Evolutionary conservation across 2,113 vertebrate species (phyloP), one percentile per base, ranked within the genome.

Genomic region (Phodopus roborovskii): DNA sequence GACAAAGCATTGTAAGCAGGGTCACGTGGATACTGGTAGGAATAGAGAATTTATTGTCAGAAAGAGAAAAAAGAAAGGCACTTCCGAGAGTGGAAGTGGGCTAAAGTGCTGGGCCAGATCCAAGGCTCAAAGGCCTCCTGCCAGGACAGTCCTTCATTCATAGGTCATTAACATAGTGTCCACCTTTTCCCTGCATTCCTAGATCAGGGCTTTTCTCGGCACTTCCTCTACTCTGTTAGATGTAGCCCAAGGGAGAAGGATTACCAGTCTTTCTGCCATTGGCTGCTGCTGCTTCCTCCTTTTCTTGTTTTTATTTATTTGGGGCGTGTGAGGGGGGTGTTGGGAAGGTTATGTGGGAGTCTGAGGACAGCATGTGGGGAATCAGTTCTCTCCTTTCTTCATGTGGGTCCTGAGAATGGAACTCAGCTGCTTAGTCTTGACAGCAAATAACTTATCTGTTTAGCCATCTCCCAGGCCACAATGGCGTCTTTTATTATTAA

Each of bases 61-160:
- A 64, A 45, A 45, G 39, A 36, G 66, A 78, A 30, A 13, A 77
- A 30, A 50, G 45, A 19, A 53, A 79, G 45, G 84, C 64, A n/a
- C 84, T 87, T 87, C 83, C 83, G 60, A 85, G 42, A 68, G 62
- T 48, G 83, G 83, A 86, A 66, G 83, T 86, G 83, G 83, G 62
- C 83, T 86, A 36, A 86, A 68, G 83, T 86, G 66, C 66, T 53
- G 84, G 84, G 33, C 84, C 84, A 17, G 42, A 16, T 48, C 62
- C 62, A 66, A 48, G 42, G 62, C 62, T 48, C 66, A 16, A 70
- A 53, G 45, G 48, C 84, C 36, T 70, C 45, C 30, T n/a, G 84
- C 84, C 66, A 87, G 48, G 20, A 16, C 24, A 87, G 45, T n/a
- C 45, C 64, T 86, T 48, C 42, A 8, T 86, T 86, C 45, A 16